Evolutionary conservation across 2,888 invertebrate genomes (phyloP), one percentile per base, ranked within the genome.

Genomic region (Protodeltote pygarga): DNA sequence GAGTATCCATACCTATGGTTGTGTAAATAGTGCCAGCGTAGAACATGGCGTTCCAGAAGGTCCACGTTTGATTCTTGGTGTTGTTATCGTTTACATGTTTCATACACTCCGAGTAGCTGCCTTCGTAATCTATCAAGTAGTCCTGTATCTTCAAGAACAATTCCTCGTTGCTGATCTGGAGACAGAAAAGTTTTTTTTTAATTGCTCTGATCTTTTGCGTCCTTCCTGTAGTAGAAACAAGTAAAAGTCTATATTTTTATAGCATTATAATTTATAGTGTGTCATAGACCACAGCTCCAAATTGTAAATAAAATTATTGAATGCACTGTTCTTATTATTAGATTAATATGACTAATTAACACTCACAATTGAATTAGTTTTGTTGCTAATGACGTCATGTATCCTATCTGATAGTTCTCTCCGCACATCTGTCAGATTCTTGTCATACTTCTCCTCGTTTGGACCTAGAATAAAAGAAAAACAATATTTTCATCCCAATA

Each of bases 11-110:
- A 97, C 97, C 97, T 76, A 97, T 97, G 6, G 97, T 97, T 6
- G 97, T 97, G 73, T 95, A 97, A 75, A 97, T 95, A 14, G 97
- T 97, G 25, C 97, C 96, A 63, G 97, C 96, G 72, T 95, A 97
- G 71, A 97, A 97, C 85, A 97, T 94, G 0, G 97, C 93, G 77
- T 97, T 97, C 95, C 95, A 96, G 79, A 97, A 96, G 0, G 95
- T 94, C 97, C 97, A 97, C 0, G 94, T 93, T 60, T 89, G 93
- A 23, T 93, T 88, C 27, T 81, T 84, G 0, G 81, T 81, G 33
- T 90, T 77, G 1, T 90, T 92, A 53, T 92, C 90, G 38, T 81
- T 85, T 1, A 83, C 53, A 10, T 85, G 77, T 44, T 93, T 91
- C 60, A 89, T 87, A 9, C 85, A 92, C 11, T 92, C 87, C 16